Base-by-base conservation (phyloP, 2,113 vertebrate species). In the Acanthisitta chloris region DNA sequence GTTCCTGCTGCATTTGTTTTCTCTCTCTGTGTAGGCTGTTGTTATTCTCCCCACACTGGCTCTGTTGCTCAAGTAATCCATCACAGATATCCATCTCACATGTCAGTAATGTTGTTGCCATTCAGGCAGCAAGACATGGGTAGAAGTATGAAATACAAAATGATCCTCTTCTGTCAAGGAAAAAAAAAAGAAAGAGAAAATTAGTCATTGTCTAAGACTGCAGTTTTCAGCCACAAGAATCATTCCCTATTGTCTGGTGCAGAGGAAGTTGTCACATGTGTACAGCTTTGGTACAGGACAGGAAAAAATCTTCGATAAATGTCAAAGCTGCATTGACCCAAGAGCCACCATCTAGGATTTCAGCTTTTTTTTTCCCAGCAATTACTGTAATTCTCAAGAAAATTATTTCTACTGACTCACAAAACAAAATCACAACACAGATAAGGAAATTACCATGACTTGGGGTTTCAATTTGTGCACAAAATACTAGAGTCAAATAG, bases 191-290 rank as follows among this genome's bases (percentile, higher is more conserved):
- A 87, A 92, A 80, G 31, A 62, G 38, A 88, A 91, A 92, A 91
- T 33, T 54, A 36, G 17, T 59, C 67, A 70, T 59, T 64, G 71
- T 64, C 25, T 71, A 73, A 89, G 9, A 62, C 18, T 80, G 14
- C 16, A 49, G 11, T 59, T 96, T 92, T 85, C 42, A 72, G 21
- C 74, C 40, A 25, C 33, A 83, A 74, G 65, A 86, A 86, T 72
- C 34, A n/a, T 57, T 90, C 26, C 36, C 71, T 64, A 69, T 91
- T 89, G 67, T 95, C 76, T 82, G 62, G 19, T 65, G 52, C 52
- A 95, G 90, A 94, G 83, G 71, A 95, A 97, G 13, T 86, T 57
- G 70, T 76, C 76, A 86, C 43, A 65, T 71, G 55, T 81, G 70
- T 51, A 84, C 20, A 88, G 28, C 26, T 59, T 20, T 57, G n/a